These are phyloP conservation scores for Anguilla anguilla DNA, from an alignment of 2,797 vertebrate species.

Conservation along the genomic window DNA sequence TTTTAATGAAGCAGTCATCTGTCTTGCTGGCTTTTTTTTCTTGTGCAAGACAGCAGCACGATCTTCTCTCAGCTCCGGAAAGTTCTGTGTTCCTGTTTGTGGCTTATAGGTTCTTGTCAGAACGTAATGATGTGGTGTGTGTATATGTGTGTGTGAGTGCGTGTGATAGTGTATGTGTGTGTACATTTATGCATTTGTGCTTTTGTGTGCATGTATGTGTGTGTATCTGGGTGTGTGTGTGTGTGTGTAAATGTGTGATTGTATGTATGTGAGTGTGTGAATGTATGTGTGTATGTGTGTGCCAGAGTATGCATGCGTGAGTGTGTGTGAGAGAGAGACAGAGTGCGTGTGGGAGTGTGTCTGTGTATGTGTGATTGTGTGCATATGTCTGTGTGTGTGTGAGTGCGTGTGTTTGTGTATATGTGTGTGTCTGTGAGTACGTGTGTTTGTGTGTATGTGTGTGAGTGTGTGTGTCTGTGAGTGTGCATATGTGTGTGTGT, in stretches of 20 bases:
- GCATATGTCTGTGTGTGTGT: background rate
- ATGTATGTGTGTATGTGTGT: background rate
- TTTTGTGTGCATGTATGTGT: background rate
- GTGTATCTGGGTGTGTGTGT: background rate
- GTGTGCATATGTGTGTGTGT: background rate
- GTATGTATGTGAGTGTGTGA: background rate
- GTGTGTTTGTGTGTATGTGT: background rate
- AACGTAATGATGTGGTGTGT: background rate
- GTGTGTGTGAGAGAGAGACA: background rate
- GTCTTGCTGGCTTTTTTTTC: background rate
- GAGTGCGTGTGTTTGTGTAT: background rate
- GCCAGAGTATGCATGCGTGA: constrained; percentile 24
- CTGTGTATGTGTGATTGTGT: no score
- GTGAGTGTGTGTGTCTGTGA: background rate
- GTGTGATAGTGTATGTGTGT: background rate
- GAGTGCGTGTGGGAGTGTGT: background rate
- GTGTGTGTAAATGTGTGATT: background rate
- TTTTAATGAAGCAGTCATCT: background rate
- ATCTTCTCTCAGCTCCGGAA: background rate
- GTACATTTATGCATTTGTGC: background rate
- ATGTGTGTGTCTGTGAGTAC: background rate
- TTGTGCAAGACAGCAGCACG: background rate
- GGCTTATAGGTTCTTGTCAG: no score
- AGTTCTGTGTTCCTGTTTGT: background rate
- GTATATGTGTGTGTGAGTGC: background rate